Conservation (phyloP, 2,797 vertebrate genomes). For the Luscinia luscinia region DNA sequence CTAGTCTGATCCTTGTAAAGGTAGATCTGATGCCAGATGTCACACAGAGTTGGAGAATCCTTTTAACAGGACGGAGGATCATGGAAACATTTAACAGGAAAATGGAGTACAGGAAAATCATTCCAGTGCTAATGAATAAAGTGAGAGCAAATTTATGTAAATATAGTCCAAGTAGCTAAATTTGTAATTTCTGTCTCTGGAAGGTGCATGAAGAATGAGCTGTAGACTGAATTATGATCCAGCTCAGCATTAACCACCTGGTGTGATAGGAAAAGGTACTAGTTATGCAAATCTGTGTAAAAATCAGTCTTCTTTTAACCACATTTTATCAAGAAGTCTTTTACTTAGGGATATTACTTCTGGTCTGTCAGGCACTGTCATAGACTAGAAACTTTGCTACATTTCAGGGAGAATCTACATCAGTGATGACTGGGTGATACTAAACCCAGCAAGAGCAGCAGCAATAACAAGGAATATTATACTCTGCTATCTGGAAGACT, state of each 20-base stretch:
- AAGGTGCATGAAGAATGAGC: neutral
- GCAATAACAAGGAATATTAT: neutral
- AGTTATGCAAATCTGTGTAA: neutral
- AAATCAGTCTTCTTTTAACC: neutral
- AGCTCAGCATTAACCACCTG: neutral
- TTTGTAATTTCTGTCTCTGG: neutral
- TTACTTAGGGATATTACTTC: neutral
- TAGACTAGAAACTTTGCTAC: neutral
- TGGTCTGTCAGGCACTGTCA: neutral
- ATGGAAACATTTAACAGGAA: neutral
- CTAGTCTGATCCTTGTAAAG: neutral
- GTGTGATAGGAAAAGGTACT: neutral
- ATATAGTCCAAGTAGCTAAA: neutral
- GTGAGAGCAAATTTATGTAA: neutral
- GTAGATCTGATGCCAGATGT: neutral
- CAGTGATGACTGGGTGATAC: neutral
- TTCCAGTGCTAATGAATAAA: neutral
- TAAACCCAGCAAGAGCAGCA: neutral
- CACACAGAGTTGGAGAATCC: neutral
- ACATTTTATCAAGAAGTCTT: neutral
- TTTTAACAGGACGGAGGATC: neutral
- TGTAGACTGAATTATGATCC: neutral
- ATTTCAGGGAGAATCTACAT: neutral
- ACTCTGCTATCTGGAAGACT: neutral
- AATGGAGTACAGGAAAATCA: neutral